Conservation (phyloP, 2,113 vertebrate species). For the Podarcis cretensis region DNA sequence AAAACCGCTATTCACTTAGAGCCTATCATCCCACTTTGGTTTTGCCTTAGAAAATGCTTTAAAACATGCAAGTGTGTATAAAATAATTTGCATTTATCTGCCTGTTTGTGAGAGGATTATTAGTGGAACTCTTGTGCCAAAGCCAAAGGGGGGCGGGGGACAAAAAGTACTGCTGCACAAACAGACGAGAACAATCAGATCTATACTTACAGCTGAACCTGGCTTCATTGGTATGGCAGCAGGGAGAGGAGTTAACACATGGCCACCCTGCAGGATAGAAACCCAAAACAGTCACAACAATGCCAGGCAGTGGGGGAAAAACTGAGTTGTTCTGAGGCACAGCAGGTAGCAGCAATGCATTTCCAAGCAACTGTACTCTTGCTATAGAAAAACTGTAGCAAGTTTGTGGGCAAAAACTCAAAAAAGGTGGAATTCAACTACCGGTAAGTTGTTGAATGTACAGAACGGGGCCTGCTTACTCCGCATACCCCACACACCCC, state of each 20-base stretch:
- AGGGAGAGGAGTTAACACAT: conserved; percentile 93
- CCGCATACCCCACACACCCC: too few species aligned
- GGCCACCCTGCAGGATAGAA: conserved; percentile 86
- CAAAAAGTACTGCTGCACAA: background rate
- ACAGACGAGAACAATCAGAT: background rate
- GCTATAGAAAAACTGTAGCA: background rate
- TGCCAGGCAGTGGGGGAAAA: background rate
- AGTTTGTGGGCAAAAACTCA: background rate
- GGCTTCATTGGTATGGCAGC: conserved; percentile 93
- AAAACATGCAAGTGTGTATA: too few species aligned
- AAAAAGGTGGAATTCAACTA: too few species aligned
- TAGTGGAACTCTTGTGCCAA: too few species aligned
- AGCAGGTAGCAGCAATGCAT: background rate
- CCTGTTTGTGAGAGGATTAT: background rate
- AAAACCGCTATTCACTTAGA: background rate
- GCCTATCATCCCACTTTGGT: background rate
- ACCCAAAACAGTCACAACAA: background rate
- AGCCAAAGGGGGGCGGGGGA: too few species aligned
- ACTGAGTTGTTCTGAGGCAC: background rate
- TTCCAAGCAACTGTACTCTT: background rate
- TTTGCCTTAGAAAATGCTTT: background rate
- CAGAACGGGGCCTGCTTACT: too few species aligned
- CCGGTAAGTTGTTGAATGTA: too few species aligned
- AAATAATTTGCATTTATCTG: background rate
- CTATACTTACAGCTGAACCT: conserved; percentile 92